Evolutionary conservation across 2,797 vertebrate species (phyloP).

Genomic region (Okamejei kenojei): DNA sequence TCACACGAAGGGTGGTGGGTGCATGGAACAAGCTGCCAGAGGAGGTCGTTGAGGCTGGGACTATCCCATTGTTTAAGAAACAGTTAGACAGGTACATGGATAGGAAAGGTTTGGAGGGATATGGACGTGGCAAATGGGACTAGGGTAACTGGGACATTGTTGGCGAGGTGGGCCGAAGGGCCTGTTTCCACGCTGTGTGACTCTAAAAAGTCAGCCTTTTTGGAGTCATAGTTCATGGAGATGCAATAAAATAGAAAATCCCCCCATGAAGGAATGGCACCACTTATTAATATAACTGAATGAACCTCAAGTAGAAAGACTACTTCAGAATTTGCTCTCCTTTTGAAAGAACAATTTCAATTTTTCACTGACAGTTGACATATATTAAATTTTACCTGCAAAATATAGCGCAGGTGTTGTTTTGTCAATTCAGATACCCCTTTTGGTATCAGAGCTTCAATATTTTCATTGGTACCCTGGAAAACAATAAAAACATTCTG

Average conservation of each 20-base stretch:
- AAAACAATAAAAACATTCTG: neutral
- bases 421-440: constrained; percentile 86
- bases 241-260: neutral
- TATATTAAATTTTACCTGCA: constrained; percentile 66
- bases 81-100: too few relatives aligned
- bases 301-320: constrained; percentile 52
- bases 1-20: too few relatives aligned
- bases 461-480: constrained; percentile 56
- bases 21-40: too few relatives aligned
- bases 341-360: neutral
- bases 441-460: constrained; percentile 84
- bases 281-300: neutral
- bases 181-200: too few relatives aligned
- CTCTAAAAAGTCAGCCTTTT: neutral
- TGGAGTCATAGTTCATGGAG: too few relatives aligned
- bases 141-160: too few relatives aligned
- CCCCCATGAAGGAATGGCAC: neutral
- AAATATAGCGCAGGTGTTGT: constrained; percentile 91
- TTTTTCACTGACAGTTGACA: neutral
- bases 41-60: too few relatives aligned
- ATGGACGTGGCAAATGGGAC: too few relatives aligned
- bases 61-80: too few relatives aligned
- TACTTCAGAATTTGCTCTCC: constrained; percentile 65
- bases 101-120: too few relatives aligned
- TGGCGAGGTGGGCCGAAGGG: too few relatives aligned